Evolutionary conservation across 2,888 invertebrate genomes (phyloP), one percentile per base, ranked within the genome.

Genomic region (Agonopterix arenella): DNA sequence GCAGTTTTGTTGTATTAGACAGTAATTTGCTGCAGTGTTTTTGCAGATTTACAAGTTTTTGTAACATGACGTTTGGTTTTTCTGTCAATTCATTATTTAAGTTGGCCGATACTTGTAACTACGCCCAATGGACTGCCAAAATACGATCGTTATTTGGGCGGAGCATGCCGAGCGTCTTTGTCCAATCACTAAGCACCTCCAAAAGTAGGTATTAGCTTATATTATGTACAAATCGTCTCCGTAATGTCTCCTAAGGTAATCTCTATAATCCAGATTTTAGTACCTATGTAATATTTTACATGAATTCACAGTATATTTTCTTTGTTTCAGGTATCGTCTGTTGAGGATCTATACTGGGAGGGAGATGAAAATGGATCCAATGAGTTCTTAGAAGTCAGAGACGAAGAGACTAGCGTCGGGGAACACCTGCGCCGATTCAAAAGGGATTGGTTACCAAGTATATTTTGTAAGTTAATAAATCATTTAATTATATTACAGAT

Each of bases 381-480:
- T 18, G 88, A 89, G 53, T 89, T 80, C 56, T 61, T 89, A 1
- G 85, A 88, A 59, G 82, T 86, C 4, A 84, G 81, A 44, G 61
- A 67, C 1, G 69, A 71, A 0, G 72, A 79, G 18, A 40, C 51
- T 1, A 55, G 66, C n/a, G 42, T 80, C 11, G 49, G 55, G 0
- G 58, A 62, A 1, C 70, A 69, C 11, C 56, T 84, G 3, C 65
- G 60, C 28, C 60, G 82, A 36, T 36, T 80, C 1, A 83, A 84
- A 53, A 55, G 70, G 5, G 55, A 55, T 0, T 60, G 55, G 8
- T 57, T 56, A 10, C 44, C 52, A 18, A 18, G 3, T 44, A 53
- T 58, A 11, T 62, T 59, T 9, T 47, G 66, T 63, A 56, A 65
- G 66, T 61, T 52, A 44, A 51, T 18, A 28, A 28, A 28, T 5